Evolutionary conservation across 37 sponge, comb jelly and placozoan genomes (phyloP), one percentile per base, ranked within the genome.

Genomic region (Cladorhizidae sp.): DNA sequence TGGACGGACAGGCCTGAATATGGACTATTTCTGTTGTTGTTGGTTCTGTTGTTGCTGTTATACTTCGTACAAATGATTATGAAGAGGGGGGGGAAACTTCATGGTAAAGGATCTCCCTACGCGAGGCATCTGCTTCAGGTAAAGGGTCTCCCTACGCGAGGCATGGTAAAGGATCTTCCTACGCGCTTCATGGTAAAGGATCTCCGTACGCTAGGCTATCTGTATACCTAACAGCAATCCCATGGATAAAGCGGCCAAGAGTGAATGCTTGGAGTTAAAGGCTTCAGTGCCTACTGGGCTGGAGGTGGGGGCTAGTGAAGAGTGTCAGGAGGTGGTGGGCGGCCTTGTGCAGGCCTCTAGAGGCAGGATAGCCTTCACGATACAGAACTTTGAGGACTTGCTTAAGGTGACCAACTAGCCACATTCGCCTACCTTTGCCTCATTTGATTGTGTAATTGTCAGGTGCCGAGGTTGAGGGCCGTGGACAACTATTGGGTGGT

Each of bases 201-300:
- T n/a, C n/a, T n/a, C n/a, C n/a, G n/a, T n/a, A n/a, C n/a, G n/a
- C n/a, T n/a, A n/a, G n/a, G n/a, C n/a, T n/a, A n/a, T n/a, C n/a
- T n/a, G n/a, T n/a, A n/a, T n/a, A n/a, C n/a, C n/a, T n/a, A n/a
- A n/a, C n/a, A n/a, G n/a, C n/a, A n/a, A n/a, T n/a, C n/a, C n/a
- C n/a, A n/a, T 21, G 61, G 61, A 17, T 17, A 12, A 59, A 12
- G 61, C 6, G 28, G 61, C 5, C 5, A 18, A 12, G 61, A 45
- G 49, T 45, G 36, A 65, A 32, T 17, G 31, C 31, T 65, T 79
- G 59, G 11, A 41, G 33, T 6, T 81, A 22, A 37, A 14, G n/a
- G 92, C 80, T 17, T 87, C 93, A 25, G 85, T 92, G 12, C 88
- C 88, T 22, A 92, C 88, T 71, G 93, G 93, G 21, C 57, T 92